Evolutionary conservation across 2,113 vertebrate genomes (phyloP).

Genomic region (Panurus biarmicus): DNA sequence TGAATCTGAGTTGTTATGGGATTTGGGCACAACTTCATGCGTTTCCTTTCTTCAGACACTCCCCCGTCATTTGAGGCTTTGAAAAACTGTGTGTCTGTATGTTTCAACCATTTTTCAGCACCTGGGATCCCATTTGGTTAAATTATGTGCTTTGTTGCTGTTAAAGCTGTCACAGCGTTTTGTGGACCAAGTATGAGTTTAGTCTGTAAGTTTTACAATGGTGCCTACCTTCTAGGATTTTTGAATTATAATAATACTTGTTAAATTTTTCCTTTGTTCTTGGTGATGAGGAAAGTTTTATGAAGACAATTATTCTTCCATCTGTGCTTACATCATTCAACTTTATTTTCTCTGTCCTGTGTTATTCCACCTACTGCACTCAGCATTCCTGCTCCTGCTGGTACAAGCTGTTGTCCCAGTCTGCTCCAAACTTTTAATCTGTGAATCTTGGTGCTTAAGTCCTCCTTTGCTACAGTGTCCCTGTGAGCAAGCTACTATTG

Average conservation of each 20-base stretch:
- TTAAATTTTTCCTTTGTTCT: background rate
- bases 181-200: background rate
- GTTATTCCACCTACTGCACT: background rate
- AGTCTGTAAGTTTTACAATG: background rate
- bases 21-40: background rate
- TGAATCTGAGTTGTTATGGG: background rate
- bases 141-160: background rate
- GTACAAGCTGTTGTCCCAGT: conserved; percentile 36
- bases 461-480: background rate
- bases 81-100: background rate
- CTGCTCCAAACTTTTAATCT: conserved; percentile 4
- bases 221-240: background rate
- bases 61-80: background rate
- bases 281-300: background rate
- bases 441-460: background rate
- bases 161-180: background rate
- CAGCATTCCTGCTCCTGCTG: conserved; percentile 8
- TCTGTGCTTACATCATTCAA: background rate
- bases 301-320: background rate
- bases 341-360: background rate
- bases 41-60: fast-evolving
- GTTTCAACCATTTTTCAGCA: background rate
- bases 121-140: background rate
- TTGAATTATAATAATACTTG: fast-evolving
- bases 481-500: background rate